Evolutionary conservation across 2,888 invertebrate genomes (phyloP).

Genomic region (Taenaris catops): DNA sequence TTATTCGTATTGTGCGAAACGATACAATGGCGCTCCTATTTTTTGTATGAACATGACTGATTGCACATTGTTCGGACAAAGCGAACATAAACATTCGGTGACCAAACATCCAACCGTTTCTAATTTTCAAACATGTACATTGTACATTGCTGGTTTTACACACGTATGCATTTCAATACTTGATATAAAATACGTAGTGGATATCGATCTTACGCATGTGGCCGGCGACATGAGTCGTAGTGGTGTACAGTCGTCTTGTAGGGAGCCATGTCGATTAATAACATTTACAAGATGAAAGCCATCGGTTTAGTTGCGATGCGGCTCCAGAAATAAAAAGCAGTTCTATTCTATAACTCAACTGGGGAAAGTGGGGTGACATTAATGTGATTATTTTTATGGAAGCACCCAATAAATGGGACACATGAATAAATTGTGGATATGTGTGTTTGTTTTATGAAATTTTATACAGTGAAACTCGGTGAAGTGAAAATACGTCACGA

Average conservation of each 20-base stretch:
- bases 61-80: conserved; percentile 63
- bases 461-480: neutral
- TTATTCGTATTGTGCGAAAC: conserved; percentile 33
- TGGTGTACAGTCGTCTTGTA: conserved; percentile 44
- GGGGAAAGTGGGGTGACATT: conserved; percentile 51
- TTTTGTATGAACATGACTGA: conserved; percentile 70
- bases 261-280: conserved; percentile 75
- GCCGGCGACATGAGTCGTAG: conserved; percentile 15
- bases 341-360: conserved; percentile 66
- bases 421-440: neutral
- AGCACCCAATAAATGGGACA: neutral
- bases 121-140: conserved; percentile 1
- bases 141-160: conserved; percentile 18
- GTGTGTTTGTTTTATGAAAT: too few species aligned
- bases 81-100: conserved; percentile 61
- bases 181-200: too few species aligned
- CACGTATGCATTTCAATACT: too few species aligned
- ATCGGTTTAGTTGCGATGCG: conserved; percentile 64
- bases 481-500: too few species aligned
- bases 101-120: conserved; percentile 17
- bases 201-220: too few species aligned
- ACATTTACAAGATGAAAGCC: conserved; percentile 77
- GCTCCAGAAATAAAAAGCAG: conserved; percentile 73
- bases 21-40: conserved; percentile 54
- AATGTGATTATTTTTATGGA: conserved; percentile 1